phyloP scores from a whole-genome alignment of 2,888 invertebrate species.

The Pilophorus perplexus region DNA sequence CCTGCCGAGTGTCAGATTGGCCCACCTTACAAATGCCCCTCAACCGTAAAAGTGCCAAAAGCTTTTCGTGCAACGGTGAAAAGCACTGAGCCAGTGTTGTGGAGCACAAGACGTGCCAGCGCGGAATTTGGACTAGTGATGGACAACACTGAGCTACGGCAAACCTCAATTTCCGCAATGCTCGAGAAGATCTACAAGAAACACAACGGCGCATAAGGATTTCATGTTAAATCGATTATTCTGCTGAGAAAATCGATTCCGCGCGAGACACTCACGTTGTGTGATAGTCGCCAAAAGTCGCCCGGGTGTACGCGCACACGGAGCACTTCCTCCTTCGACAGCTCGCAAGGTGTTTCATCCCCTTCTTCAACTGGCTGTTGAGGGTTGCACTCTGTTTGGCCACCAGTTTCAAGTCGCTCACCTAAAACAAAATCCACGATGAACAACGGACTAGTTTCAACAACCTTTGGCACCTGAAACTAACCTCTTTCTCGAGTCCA shows the following conservation, averaged over 20 bases:
- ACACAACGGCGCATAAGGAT: neutral
- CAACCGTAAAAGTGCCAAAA: too few species aligned
- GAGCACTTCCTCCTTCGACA: constrained; percentile 60
- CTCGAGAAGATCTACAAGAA: constrained; percentile 17
- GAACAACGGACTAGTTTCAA: neutral
- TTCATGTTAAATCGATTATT: neutral
- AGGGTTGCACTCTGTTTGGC: constrained; percentile 56
- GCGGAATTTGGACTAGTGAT: too few species aligned
- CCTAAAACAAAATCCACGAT: constrained; percentile 49
- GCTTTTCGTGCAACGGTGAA: too few species aligned
- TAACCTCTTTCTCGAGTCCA: constrained; percentile 53
- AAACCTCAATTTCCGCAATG: constrained; percentile 19
- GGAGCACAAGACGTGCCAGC: too few species aligned
- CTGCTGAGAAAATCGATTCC: neutral
- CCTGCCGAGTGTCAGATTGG: too few species aligned
- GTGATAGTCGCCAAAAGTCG: constrained; percentile 58
- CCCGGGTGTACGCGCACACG: constrained; percentile 60
- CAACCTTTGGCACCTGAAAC: too few species aligned
- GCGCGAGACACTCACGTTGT: constrained; percentile 43
- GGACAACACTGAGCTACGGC: too few species aligned
- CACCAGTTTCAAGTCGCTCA: constrained; percentile 55
- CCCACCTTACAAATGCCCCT: too few species aligned
- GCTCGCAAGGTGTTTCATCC: constrained; percentile 57
- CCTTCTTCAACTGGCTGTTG: constrained; percentile 58
- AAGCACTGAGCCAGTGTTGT: too few species aligned